Evolutionary conservation across 2,797 vertebrate species (phyloP).

Genomic region (Tachyglossus aculeatus): DNA sequence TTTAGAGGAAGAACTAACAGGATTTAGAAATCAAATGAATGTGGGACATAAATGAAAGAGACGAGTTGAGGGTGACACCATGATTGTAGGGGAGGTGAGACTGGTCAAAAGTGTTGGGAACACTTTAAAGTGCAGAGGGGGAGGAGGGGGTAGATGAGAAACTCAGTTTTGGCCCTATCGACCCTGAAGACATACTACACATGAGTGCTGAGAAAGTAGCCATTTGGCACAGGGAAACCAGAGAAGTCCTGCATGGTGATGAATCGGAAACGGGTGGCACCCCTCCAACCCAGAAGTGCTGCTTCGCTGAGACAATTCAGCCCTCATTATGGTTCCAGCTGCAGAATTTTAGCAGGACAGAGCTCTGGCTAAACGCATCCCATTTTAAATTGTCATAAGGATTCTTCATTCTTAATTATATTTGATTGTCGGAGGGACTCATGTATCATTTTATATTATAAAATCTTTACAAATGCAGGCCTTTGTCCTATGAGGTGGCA

Average conservation of each 20-base stretch:
- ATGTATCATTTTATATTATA: conserved; percentile 28
- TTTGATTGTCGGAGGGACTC: conserved; percentile 17
- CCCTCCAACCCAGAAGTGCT: neutral
- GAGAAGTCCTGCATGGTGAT: neutral
- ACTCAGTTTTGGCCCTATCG: too few relatives aligned
- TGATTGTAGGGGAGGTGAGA: too few relatives aligned
- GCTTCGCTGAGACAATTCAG: neutral
- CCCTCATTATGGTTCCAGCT: neutral
- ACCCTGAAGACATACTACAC: too few relatives aligned
- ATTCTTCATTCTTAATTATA: conserved; percentile 42
- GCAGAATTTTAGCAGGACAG: conserved; percentile 28
- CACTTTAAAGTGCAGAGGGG: too few relatives aligned
- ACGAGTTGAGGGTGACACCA: too few relatives aligned
- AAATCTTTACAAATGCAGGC: conserved; percentile 15
- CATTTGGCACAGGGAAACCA: conserved; percentile 42
- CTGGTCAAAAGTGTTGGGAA: too few relatives aligned
- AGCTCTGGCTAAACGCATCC: conserved; percentile 2
- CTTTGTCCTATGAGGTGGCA: neutral
- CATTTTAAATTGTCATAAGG: conserved; percentile 28
- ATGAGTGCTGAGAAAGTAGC: too few relatives aligned
- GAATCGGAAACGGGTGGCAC: neutral
- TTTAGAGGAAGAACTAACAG: too few relatives aligned
- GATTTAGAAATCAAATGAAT: too few relatives aligned
- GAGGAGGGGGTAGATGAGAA: too few relatives aligned
- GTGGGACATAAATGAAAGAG: too few relatives aligned